Conservation (phyloP, 2,797 vertebrate species). For the Leptodactylus fallax region DNA sequence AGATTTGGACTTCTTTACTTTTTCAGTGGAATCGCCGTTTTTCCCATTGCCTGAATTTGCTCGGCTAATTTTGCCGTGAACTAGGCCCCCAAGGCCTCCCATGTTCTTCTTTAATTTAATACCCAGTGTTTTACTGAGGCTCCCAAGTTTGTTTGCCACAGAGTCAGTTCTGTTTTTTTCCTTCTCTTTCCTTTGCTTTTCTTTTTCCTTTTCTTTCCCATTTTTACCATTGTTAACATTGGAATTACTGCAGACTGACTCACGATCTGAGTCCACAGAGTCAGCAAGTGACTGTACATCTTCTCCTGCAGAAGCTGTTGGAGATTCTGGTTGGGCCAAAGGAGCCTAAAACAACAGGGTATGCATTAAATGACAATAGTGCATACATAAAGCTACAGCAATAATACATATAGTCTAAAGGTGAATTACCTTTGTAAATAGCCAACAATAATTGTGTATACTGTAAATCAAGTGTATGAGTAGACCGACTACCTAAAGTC, state of each 20-base stretch:
- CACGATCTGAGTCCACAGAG: constrained; percentile 96
- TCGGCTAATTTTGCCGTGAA: constrained; percentile 94
- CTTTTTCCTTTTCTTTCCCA: constrained; percentile 93
- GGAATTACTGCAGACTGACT: constrained; percentile 96
- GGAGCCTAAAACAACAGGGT: constrained; percentile 84
- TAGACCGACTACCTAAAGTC: too few relatives aligned
- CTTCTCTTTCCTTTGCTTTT: constrained; percentile 95
- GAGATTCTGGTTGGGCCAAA: constrained; percentile 96
- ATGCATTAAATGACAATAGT: constrained; percentile 14
- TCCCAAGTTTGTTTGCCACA: constrained; percentile 97
- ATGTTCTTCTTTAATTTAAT: constrained; percentile 99
- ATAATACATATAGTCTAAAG: neutral
- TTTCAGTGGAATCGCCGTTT: constrained; percentile 75
- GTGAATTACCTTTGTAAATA: neutral
- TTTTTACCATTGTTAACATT: constrained; percentile 92
- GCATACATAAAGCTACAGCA: neutral
- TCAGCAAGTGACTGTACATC: constrained; percentile 97
- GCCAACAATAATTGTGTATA: too few relatives aligned
- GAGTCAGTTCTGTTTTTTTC: constrained; percentile 94
- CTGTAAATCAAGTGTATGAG: too few relatives aligned
- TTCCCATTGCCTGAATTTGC: constrained; percentile 84
- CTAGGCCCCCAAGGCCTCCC: constrained; percentile 95
- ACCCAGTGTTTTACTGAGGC: constrained; percentile 96
- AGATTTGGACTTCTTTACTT: constrained; percentile 82
- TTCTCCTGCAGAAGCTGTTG: constrained; percentile 95